Conservation (phyloP, 2,797 vertebrate species). For the Gymnocypris eckloni region DNA sequence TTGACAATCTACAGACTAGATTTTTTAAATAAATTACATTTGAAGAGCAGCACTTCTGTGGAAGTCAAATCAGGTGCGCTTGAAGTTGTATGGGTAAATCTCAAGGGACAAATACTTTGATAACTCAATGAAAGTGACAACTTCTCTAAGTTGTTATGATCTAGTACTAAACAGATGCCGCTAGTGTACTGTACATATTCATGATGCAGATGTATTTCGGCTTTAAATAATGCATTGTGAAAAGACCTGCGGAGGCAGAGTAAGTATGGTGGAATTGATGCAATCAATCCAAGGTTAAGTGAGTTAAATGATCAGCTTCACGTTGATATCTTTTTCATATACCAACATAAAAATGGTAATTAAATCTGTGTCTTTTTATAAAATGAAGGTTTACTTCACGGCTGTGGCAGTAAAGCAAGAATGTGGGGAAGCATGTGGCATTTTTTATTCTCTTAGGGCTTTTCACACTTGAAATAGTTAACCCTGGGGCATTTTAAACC, state of each 20-base stretch:
- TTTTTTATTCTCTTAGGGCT: not conserved
- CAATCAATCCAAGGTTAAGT: constrained; percentile 27
- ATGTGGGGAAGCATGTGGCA: not conserved
- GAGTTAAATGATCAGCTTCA: constrained; percentile 45
- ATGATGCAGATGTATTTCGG: not conserved
- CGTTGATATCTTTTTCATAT: constrained; percentile 47
- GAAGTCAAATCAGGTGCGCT: not conserved
- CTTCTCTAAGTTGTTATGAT: not conserved
- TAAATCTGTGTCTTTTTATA: constrained; percentile 31
- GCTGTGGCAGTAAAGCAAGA: not conserved
- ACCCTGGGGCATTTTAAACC: not conserved
- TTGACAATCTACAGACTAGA: constrained; percentile 48
- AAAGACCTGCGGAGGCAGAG: constrained; percentile 3
- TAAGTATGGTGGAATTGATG: not conserved
- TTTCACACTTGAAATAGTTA: not conserved
- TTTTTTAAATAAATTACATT: not conserved
- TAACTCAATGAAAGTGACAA: not conserved
- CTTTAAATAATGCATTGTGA: not conserved
- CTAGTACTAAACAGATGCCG: not conserved
- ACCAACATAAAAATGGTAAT: constrained; percentile 45
- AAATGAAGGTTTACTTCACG: not conserved
- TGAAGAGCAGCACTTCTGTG: not conserved
- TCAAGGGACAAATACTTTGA: not conserved
- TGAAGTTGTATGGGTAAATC: not conserved
- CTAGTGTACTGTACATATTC: not conserved